Evolutionary conservation across 2,888 invertebrate species (phyloP).

Genomic region (Eutolmus rufibarbis): DNA sequence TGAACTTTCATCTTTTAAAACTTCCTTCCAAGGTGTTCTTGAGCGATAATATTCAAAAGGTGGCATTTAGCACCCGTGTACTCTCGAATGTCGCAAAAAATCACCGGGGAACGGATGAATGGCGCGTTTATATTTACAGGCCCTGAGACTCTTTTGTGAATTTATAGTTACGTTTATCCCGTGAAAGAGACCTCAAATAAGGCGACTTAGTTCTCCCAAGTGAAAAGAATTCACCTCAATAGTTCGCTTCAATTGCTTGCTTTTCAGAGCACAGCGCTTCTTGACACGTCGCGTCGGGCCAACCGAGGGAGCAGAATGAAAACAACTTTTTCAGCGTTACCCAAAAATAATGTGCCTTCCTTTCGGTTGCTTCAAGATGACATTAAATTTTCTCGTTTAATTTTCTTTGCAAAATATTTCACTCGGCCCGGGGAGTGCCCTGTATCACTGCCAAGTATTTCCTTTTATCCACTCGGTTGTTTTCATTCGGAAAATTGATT

Average conservation of each 20-base stretch:
- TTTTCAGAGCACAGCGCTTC: not conserved
- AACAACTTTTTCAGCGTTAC: not conserved
- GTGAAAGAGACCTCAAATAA: not conserved
- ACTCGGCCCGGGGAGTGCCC: not conserved
- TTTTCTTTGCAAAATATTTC: not conserved
- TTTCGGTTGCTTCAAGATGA: not conserved
- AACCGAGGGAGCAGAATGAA: not conserved
- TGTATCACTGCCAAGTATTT: not conserved
- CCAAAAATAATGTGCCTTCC: not conserved
- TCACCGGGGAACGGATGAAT: not conserved
- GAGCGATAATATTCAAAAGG: not conserved
- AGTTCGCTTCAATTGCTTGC: not conserved
- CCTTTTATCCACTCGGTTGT: not conserved
- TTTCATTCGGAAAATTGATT: not conserved
- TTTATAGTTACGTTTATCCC: not conserved
- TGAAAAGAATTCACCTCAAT: not conserved
- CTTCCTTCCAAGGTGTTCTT: not conserved
- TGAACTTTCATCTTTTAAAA: not conserved
- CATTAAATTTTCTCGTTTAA: not conserved
- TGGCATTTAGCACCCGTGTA: not conserved
- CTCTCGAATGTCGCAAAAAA: not conserved
- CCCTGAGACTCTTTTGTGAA: not conserved
- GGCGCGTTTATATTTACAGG: not conserved
- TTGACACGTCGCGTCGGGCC: not conserved
- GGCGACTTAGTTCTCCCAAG: not conserved